phyloP scores from a whole-genome alignment of 2,113 vertebrate species.

The Semicossyphus pulcher region DNA sequence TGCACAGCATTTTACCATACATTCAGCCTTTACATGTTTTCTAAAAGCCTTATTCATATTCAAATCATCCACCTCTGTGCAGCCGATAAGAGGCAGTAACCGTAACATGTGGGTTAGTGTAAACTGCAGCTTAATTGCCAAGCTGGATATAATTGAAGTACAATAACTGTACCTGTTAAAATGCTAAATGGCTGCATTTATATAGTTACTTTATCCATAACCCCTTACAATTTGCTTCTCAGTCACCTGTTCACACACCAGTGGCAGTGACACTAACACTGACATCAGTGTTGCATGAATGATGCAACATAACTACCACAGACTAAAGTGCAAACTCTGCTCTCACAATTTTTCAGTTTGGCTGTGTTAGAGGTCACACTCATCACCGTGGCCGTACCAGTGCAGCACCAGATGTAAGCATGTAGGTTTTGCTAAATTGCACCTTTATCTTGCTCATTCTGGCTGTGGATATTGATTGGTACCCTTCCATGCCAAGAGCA shows the following conservation, averaged over 20 bases:
- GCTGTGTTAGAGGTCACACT: too few species aligned
- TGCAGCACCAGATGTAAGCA: too few species aligned
- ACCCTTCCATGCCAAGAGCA: background rate
- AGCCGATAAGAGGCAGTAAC: background rate
- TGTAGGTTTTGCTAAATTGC: background rate
- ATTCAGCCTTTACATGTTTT: background rate
- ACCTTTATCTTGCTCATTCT: background rate
- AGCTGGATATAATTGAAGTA: background rate
- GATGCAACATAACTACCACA: too few species aligned
- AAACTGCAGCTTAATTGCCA: background rate
- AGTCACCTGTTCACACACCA: background rate
- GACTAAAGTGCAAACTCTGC: too few species aligned
- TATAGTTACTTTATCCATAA: background rate
- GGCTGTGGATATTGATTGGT: background rate
- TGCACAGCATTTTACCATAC: background rate
- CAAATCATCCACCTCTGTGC: background rate
- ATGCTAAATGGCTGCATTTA: background rate
- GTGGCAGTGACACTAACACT: too few species aligned
- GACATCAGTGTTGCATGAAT: too few species aligned
- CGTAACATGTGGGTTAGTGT: background rate
- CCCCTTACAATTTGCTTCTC: background rate
- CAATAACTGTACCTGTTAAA: too few species aligned
- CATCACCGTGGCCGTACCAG: too few species aligned
- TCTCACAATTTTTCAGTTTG: too few species aligned
- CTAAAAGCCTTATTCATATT: background rate